Conservation (phyloP, 2,797 vertebrate genomes). For the Diglossa cyanea region DNA sequence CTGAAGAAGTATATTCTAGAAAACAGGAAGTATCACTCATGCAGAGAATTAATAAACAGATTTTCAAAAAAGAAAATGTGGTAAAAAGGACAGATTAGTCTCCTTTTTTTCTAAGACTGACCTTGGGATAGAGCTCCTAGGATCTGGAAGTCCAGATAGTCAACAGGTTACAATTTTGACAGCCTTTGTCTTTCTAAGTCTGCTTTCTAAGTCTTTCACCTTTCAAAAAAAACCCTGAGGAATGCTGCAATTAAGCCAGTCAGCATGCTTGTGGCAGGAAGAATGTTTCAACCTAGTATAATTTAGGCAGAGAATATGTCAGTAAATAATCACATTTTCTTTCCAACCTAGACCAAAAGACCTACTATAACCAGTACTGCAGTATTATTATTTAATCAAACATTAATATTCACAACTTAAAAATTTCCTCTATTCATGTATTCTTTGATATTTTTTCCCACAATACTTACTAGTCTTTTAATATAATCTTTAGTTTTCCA, state of each 20-base stretch:
- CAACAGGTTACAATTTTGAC: background rate
- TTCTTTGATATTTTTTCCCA: background rate
- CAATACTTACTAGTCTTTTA: background rate
- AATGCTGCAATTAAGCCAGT: background rate
- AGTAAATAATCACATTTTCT: background rate
- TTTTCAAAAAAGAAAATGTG: background rate
- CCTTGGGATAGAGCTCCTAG: background rate
- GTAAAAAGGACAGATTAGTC: background rate
- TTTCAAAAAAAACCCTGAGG: background rate
- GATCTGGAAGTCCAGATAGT: background rate
- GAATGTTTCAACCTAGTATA: background rate
- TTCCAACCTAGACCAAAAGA: background rate
- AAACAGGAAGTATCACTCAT: background rate
- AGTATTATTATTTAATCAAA: background rate
- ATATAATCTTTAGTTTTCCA: background rate
- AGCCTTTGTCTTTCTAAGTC: background rate
- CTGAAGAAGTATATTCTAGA: background rate
- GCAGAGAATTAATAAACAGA: background rate
- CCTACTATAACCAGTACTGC: background rate
- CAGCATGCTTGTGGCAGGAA: background rate
- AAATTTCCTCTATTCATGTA: background rate
- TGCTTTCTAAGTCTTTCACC: background rate
- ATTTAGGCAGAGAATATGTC: background rate
- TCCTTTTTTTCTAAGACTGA: background rate
- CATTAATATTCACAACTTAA: background rate